Conservation (phyloP, 53 echinoderm and acorn worm genomes). For the Astropecten irregularis region DNA sequence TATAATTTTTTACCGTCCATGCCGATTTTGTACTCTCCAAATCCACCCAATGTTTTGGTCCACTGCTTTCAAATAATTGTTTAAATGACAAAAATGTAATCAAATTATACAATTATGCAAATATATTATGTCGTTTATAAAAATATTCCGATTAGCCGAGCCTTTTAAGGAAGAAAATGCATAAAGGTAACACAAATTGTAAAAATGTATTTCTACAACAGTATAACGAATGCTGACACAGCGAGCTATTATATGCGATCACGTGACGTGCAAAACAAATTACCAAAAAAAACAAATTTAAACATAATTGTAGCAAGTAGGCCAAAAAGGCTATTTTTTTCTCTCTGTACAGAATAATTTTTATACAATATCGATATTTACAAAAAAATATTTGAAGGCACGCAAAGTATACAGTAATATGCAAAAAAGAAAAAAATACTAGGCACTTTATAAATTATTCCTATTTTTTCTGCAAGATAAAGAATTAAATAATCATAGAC, state of each 20-base stretch:
- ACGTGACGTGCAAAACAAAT: no score
- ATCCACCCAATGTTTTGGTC: no score
- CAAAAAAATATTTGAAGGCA: constrained; percentile 41
- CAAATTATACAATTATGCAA: constrained; percentile 1
- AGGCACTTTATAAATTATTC: constrained; percentile 50
- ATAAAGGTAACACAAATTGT: neutral
- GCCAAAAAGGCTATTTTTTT: no score
- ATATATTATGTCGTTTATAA: constrained; percentile 25
- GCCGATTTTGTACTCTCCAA: no score
- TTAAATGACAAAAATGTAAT: no score
- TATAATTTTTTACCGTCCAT: no score
- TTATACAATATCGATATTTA: constrained; percentile 46
- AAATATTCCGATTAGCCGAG: constrained; percentile 45
- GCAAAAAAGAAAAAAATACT: neutral
- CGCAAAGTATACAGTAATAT: constrained; percentile 13
- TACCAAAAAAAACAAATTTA: no score
- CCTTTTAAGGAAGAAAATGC: no score
- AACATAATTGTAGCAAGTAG: no score
- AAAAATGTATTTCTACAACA: neutral
- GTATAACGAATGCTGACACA: constrained; percentile 32
- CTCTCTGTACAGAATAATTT: constrained; percentile 55
- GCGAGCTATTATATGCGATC: neutral
- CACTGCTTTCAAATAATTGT: no score
- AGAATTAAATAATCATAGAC: neutral
- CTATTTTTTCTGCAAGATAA: neutral